phyloP scores from a whole-genome alignment of 1,140 invertebrate genomes.

The Sogatella furcifera region DNA sequence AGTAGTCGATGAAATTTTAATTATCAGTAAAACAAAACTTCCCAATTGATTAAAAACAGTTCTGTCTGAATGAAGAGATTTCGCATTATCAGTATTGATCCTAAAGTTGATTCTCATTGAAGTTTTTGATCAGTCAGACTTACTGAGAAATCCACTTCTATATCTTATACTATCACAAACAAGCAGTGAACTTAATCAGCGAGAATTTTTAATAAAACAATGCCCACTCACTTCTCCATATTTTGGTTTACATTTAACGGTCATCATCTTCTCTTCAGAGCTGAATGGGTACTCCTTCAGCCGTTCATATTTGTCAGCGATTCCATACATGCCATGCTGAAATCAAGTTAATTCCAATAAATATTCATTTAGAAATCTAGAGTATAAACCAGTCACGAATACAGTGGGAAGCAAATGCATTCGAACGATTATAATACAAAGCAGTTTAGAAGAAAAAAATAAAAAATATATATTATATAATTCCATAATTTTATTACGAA shows the following conservation, averaged over 20 bases:
- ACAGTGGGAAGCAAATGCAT: no score
- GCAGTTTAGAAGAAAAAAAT: no score
- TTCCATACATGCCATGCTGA: constrained; percentile 74
- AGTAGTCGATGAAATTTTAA: not conserved
- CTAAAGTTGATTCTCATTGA: not conserved
- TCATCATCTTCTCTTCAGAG: constrained; percentile 98
- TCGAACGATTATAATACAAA: no score
- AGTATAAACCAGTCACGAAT: no score
- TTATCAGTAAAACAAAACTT: not conserved
- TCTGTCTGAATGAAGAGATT: no score
- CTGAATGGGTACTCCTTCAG: constrained; percentile 94
- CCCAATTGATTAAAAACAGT: no score
- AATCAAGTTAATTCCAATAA: not conserved
- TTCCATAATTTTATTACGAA: no score
- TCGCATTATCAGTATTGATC: not conserved
- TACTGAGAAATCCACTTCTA: no score
- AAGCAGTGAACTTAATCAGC: not conserved
- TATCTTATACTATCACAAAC: no score
- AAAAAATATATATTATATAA: no score
- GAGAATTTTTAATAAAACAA: not conserved
- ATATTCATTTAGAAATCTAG: no score
- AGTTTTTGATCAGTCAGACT: not conserved
- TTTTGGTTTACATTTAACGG: constrained; percentile 81
- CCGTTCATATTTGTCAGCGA: constrained; percentile 69
- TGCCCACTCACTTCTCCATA: constrained; percentile 50